phyloP scores from a whole-genome alignment of 2,113 vertebrate species.

The Cyprinodon tularosa region DNA sequence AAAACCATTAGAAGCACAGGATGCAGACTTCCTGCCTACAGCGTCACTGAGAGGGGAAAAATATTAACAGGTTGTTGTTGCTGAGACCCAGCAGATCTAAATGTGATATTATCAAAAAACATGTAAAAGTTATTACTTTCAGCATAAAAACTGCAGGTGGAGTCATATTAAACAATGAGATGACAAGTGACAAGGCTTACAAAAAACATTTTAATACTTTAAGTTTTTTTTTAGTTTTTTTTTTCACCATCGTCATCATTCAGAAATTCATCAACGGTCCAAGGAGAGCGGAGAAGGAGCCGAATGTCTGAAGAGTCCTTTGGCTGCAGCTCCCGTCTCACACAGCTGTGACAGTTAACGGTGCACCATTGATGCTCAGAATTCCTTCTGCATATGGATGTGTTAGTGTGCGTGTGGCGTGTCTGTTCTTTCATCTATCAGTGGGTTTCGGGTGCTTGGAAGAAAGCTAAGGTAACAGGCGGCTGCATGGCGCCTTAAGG shows the following conservation, averaged over 20 bases:
- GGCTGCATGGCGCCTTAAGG: constrained; percentile 66
- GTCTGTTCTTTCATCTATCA: background rate
- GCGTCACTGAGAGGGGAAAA: too few relatives aligned
- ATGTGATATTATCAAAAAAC: background rate
- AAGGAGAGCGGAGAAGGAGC: constrained; percentile 57
- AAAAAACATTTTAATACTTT: constrained; percentile 78
- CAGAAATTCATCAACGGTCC: constrained; percentile 61
- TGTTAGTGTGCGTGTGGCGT: constrained; percentile 1
- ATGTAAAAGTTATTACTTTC: background rate
- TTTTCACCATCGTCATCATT: constrained; percentile 68
- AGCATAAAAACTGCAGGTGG: background rate
- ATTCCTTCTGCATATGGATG: constrained; percentile 33
- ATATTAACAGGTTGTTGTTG: too few relatives aligned
- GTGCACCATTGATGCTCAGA: constrained; percentile 66
- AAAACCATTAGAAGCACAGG: too few relatives aligned
- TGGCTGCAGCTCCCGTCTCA: constrained; percentile 72
- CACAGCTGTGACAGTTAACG: constrained; percentile 44
- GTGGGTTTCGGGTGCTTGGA: constrained; percentile 33
- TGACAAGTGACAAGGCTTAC: constrained; percentile 47
- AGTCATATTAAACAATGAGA: constrained; percentile 21
- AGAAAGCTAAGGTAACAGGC: constrained; percentile 57
- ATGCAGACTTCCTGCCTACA: background rate
- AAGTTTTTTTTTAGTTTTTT: constrained; percentile 63
- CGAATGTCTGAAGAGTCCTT: constrained; percentile 72
- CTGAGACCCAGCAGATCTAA: background rate